Conservation (phyloP, 2,113 vertebrate species). For the Aphyosemion australe region DNA sequence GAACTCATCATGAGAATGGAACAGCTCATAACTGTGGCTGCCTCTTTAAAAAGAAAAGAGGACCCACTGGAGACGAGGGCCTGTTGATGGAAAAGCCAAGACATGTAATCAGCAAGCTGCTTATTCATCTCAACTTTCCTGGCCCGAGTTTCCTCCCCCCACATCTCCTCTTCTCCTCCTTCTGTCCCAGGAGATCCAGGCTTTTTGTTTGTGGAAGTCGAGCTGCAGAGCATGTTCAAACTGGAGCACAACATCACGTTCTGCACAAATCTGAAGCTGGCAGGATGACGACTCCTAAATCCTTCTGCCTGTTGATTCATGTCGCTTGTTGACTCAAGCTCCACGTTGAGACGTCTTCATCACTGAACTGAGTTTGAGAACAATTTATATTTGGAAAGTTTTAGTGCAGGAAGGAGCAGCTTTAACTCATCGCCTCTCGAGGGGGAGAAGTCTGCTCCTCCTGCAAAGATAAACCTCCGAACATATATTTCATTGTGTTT, state of each 20-base stretch:
- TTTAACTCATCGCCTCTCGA: conserved; percentile 52
- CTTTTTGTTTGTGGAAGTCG: conserved; percentile 53
- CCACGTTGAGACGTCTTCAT: neutral
- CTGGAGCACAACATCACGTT: conserved; percentile 33
- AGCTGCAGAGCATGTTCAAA: conserved; percentile 56
- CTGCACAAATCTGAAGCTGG: conserved; percentile 17
- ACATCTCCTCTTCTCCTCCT: conserved; percentile 4
- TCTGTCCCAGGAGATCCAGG: conserved; percentile 27
- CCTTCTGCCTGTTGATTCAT: too few species aligned
- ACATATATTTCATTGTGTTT: too few species aligned
- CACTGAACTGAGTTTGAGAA: neutral
- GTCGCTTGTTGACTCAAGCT: neutral
- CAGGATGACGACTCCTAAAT: neutral
- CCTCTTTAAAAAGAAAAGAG: conserved; percentile 31
- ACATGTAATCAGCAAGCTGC: conserved; percentile 64
- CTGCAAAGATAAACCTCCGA: too few species aligned
- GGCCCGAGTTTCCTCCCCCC: conserved; percentile 36
- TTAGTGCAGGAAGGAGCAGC: conserved; percentile 61
- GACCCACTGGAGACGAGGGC: conserved; percentile 35
- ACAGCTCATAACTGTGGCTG: conserved; percentile 43
- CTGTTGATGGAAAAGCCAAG: conserved; percentile 56
- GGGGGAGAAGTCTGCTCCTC: too few species aligned
- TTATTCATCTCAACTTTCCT: conserved; percentile 70
- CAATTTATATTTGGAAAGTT: neutral
- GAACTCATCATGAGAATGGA: conserved; percentile 24